These are phyloP conservation scores for Drosophila prosaltans DNA, from an alignment of 1,140 invertebrate genomes.

Conservation along the genomic window DNA sequence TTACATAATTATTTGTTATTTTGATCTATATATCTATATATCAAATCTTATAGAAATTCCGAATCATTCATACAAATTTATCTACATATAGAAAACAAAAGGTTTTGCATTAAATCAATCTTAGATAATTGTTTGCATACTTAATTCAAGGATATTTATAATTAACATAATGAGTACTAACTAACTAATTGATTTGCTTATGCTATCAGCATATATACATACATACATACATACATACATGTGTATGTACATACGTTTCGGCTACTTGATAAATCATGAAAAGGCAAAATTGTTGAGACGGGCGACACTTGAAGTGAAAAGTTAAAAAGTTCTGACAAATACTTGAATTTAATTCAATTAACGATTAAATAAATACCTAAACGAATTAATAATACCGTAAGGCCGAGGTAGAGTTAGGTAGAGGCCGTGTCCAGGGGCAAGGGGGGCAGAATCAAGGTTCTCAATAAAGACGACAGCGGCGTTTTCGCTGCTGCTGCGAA, in stretches of 20 bases:
- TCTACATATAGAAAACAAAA: too few species aligned
- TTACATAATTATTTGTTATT: too few species aligned
- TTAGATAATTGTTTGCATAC: too few species aligned
- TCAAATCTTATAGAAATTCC: too few species aligned
- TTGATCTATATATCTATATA: too few species aligned
- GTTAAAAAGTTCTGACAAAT: slow-evolving; percentile 34
- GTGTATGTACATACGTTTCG: background rate
- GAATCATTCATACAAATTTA: too few species aligned
- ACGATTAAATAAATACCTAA: slow-evolving; percentile 37
- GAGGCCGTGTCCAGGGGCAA: too few species aligned
- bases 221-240: too few species aligned
- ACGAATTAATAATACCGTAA: slow-evolving; percentile 38
- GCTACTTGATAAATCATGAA: background rate
- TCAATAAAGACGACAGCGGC: slow-evolving; percentile 44
- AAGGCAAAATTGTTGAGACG: background rate
- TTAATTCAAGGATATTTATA: too few species aligned
- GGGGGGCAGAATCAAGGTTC: slow-evolving; percentile 36
- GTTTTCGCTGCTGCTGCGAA: slow-evolving; percentile 52
- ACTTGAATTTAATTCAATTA: slow-evolving; percentile 24
- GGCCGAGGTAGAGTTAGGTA: too few species aligned
- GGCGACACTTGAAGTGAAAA: slow-evolving; percentile 4
- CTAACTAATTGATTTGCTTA: background rate
- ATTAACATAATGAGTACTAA: too few species aligned
- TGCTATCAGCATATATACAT: background rate
- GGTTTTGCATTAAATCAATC: too few species aligned